These are phyloP conservation scores for Omphaloscelis lunosa DNA, from an alignment of 2,888 invertebrate species.

Conservation along the genomic window DNA sequence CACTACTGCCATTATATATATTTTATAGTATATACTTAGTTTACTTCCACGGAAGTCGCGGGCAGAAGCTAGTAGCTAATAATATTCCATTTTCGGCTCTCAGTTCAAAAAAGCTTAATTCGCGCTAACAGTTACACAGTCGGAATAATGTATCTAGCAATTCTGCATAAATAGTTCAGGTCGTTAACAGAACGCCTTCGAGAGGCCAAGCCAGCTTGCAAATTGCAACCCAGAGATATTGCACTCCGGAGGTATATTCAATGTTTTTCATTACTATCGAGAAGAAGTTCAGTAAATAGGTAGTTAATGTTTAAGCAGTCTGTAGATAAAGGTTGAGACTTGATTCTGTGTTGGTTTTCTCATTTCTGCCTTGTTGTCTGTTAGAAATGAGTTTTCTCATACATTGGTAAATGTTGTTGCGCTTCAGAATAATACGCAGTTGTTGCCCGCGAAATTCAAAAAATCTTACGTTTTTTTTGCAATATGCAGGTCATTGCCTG, in stretches of 20 bases:
- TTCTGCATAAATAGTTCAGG: constrained; percentile 46
- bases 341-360: constrained; percentile 12
- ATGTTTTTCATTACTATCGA: constrained; percentile 27
- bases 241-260: constrained; percentile 21
- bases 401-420: not conserved
- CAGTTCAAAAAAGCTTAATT: constrained; percentile 21
- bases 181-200: constrained; percentile 36
- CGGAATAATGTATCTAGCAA: constrained; percentile 19
- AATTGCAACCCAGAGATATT: constrained; percentile 34
- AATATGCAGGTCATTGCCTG: no score
- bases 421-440: not conserved
- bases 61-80: not conserved
- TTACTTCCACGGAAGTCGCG: not conserved
- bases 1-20: not conserved
- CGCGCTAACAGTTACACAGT: constrained; percentile 6
- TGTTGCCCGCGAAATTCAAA: no score
- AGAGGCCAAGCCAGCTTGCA: constrained; percentile 15
- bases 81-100: not conserved
- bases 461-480: no score
- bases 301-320: constrained; percentile 4
- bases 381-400: constrained; percentile 26
- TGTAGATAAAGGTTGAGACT: not conserved
- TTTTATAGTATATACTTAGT: not conserved
- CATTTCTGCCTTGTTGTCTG: not conserved
- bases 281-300: constrained; percentile 3